Conservation (phyloP, 2,888 invertebrate genomes). For the Dicroscelio sp. region DNA sequence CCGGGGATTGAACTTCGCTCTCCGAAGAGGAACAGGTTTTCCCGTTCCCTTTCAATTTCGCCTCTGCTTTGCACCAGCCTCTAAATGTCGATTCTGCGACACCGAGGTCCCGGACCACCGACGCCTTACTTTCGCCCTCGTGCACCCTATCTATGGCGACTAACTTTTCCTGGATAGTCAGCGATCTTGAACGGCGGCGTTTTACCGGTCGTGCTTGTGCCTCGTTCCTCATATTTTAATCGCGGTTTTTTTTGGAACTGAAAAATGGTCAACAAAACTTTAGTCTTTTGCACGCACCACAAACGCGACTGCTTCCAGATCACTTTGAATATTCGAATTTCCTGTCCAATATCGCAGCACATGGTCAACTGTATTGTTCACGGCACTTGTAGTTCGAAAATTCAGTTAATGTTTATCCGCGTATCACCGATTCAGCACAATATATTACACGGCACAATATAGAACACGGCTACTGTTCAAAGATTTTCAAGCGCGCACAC, state of each 20-base stretch:
- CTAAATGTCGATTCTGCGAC: conserved; percentile 97
- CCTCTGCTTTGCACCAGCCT: conserved; percentile 97
- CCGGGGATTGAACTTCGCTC: conserved; percentile 83
- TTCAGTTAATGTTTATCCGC: too few relatives aligned
- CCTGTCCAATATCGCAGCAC: too few relatives aligned
- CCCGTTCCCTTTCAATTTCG: conserved; percentile 93
- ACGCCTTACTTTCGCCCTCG: conserved; percentile 96
- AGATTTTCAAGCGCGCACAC: conserved; percentile 69
- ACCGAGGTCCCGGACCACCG: conserved; percentile 96
- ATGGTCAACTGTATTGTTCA: too few relatives aligned
- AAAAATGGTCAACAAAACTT: too few relatives aligned
- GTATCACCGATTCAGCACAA: too few relatives aligned
- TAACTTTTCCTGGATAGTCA: conserved; percentile 95
- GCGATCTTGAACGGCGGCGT: conserved; percentile 94
- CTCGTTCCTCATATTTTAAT: conserved; percentile 91
- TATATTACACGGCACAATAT: too few relatives aligned
- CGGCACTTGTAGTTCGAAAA: too few relatives aligned
- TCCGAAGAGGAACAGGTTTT: conserved; percentile 74
- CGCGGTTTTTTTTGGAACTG: conserved; percentile 83
- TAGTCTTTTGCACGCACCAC: too few relatives aligned
- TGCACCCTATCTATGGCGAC: conserved; percentile 96
- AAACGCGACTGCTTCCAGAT: too few relatives aligned
- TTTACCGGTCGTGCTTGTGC: conserved; percentile 94
- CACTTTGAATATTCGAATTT: too few relatives aligned
- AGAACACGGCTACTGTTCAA: too few relatives aligned